These are phyloP conservation scores for Coecobrya sp. DNA, from an alignment of 2,888 invertebrate genomes.

Conservation along the genomic window DNA sequence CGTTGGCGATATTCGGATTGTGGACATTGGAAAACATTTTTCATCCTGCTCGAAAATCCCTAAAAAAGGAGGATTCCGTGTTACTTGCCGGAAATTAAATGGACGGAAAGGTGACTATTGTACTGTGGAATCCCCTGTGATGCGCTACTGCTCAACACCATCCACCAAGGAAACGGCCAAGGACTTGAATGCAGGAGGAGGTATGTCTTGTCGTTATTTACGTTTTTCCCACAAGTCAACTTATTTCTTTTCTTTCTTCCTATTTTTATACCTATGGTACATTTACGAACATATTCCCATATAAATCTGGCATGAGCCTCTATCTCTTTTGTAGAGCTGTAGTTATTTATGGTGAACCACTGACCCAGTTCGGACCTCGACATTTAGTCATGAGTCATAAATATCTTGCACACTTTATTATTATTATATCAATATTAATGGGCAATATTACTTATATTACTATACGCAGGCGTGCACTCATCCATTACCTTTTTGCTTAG, in stretches of 20 bases:
- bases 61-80: conserved; percentile 80
- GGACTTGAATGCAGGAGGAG: not conserved
- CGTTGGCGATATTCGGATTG: conserved; percentile 83
- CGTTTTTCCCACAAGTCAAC: not conserved
- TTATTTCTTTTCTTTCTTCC: not conserved
- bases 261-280: not conserved
- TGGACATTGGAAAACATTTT: conserved; percentile 77
- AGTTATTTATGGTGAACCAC: conserved; percentile 31
- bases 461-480: not conserved
- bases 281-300: not conserved
- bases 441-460: not conserved
- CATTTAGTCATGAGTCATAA: conserved; percentile 57
- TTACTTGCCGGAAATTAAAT: conserved; percentile 82
- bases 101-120: conserved; percentile 84
- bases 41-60: conserved; percentile 79
- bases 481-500: not conserved
- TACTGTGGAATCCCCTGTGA: conserved; percentile 82
- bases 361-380: conserved; percentile 36
- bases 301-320: too few species aligned
- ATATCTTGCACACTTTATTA: not conserved
- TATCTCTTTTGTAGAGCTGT: not conserved
- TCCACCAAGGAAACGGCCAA: conserved; percentile 30
- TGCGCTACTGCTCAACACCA: conserved; percentile 77
- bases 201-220: conserved; percentile 26
- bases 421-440: conserved; percentile 12